Evolutionary conservation across 2,113 vertebrate species (phyloP).

Genomic region (Arizona elegans): DNA sequence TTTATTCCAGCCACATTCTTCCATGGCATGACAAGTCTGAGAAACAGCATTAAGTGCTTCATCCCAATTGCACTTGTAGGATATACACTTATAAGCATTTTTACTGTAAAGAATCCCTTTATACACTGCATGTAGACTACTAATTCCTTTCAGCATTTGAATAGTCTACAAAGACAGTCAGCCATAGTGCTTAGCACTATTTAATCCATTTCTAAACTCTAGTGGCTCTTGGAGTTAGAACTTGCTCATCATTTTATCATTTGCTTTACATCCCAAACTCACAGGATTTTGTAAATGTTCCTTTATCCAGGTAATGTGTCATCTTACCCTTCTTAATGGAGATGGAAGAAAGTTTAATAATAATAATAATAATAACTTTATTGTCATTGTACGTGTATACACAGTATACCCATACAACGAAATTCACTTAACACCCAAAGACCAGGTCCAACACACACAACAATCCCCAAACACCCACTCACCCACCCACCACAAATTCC

Average conservation of each 20-base stretch:
- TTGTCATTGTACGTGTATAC: no score
- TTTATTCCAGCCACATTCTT: conserved; percentile 72
- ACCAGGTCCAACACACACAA: no score
- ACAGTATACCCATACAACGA: no score
- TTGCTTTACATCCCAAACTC: conserved; percentile 22
- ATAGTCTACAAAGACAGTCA: conserved; percentile 43
- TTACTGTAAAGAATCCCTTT: conserved; percentile 60
- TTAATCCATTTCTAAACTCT: conserved; percentile 9
- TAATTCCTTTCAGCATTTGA: conserved; percentile 51
- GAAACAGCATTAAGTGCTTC: conserved; percentile 70
- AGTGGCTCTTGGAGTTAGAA: conserved; percentile 23
- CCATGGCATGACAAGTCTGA: conserved; percentile 67
- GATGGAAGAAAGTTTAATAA: neutral
- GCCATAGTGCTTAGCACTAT: conserved; percentile 20
- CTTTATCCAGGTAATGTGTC: neutral
- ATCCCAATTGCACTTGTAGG: conserved; percentile 71
- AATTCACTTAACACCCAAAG: no score
- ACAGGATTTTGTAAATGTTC: neutral
- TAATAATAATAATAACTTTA: no score
- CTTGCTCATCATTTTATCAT: conserved; percentile 22
- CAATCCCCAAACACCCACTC: no score
- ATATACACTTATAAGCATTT: conserved; percentile 56
- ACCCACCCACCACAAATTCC: no score
- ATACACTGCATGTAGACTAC: conserved; percentile 44
- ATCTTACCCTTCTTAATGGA: neutral